phyloP scores from a whole-genome alignment of 2,113 vertebrate species.

The Panthera uncia region DNA sequence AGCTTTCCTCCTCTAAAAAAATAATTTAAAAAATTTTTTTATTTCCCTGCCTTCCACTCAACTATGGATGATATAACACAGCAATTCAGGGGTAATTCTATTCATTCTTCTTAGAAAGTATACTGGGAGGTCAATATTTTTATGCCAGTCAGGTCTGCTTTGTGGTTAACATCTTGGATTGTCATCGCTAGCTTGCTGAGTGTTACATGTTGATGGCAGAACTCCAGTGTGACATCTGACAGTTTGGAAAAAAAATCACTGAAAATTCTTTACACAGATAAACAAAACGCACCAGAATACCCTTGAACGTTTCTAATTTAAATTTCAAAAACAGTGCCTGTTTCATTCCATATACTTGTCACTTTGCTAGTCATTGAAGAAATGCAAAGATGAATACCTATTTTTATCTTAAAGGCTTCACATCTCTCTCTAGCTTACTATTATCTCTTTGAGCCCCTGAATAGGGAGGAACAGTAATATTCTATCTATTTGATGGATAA shows the following conservation, averaged over 20 bases:
- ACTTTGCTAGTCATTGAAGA: not conserved
- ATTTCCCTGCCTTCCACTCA: not conserved
- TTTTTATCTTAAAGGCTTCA: not conserved
- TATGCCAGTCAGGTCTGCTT: not conserved
- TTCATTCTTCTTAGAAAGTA: not conserved
- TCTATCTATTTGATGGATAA: not conserved
- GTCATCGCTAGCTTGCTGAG: not conserved
- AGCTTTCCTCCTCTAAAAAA: not conserved
- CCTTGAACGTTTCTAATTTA: not conserved
- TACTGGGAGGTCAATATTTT: not conserved
- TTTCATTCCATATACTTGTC: not conserved
- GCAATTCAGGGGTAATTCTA: not conserved
- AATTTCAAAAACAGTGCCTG: not conserved
- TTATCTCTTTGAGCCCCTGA: not conserved
- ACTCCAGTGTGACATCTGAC: slow-evolving; percentile 30
- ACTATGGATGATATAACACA: not conserved
- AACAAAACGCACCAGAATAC: not conserved
- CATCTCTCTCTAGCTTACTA: not conserved
- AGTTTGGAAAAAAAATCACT: not conserved
- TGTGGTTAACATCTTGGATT: not conserved
- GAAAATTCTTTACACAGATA: slow-evolving; percentile 8
- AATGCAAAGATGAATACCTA: not conserved
- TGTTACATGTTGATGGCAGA: slow-evolving; percentile 40
- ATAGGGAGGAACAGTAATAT: not conserved
- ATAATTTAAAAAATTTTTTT: not conserved